A percentile compares a stretch with the other conserved stretches of the same genome.
Evolutionary conservation across 2,888 invertebrate genomes (phyloP).

Genomic region (Clostera curtula): DNA sequence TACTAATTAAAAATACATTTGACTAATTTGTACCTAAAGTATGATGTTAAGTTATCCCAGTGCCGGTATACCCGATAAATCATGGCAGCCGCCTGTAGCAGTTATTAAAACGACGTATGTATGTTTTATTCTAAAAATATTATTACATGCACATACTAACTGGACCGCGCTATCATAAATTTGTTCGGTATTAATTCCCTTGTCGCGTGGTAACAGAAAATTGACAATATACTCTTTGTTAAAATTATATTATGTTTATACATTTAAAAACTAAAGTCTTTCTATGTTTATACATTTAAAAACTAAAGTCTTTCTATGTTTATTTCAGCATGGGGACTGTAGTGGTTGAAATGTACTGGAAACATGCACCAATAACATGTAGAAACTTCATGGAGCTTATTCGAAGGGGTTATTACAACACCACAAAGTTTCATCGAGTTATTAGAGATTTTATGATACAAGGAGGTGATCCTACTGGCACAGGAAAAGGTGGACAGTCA

Average conservation of each 20-base stretch:
- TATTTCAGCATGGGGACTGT: conserved; percentile 95
- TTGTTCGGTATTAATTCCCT: neutral
- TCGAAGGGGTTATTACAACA: conserved; percentile 95
- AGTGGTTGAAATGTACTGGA: conserved; percentile 96
- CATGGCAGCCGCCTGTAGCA: conserved; percentile 91
- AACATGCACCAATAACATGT: conserved; percentile 97
- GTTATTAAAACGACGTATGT: conserved; percentile 88
- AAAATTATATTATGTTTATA: neutral
- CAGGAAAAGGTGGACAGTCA: conserved; percentile 96
- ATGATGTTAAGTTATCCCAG: conserved; percentile 69
- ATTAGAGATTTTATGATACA: conserved; percentile 96
- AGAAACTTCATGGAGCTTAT: conserved; percentile 97
- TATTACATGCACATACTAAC: neutral
- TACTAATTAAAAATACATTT: no score
- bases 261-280: neutral
- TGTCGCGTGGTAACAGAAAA: no score
- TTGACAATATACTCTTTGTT: neutral
- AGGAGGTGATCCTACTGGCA: conserved; percentile 98
- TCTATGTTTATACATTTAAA: neutral
- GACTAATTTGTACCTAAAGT: no score
- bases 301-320: conserved; percentile 16
- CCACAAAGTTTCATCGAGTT: conserved; percentile 96
- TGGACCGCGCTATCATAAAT: neutral
- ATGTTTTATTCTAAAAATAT: neutral
- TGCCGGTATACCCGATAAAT: conserved; percentile 88